Conservation (phyloP, 1,140 invertebrate species). For the Orussus abietinus region DNA sequence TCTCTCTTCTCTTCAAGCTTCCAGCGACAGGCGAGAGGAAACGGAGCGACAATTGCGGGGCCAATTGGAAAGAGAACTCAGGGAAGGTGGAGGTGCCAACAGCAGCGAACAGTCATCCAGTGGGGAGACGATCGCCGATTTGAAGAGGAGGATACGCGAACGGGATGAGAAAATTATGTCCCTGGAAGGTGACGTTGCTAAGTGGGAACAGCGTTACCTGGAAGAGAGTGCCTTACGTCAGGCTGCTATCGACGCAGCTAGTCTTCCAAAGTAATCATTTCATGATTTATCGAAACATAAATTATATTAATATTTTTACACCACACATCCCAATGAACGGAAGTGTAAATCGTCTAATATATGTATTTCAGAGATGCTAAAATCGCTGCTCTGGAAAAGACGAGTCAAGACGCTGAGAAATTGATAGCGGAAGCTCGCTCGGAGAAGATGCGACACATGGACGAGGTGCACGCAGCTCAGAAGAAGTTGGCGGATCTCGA, state of each 20-base stretch:
- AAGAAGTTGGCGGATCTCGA: constrained; percentile 81
- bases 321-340: too few species aligned
- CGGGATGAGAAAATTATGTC: constrained; percentile 78
- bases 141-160: constrained; percentile 67
- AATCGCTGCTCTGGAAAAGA: constrained; percentile 80
- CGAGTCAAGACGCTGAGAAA: constrained; percentile 81
- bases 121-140: constrained; percentile 61
- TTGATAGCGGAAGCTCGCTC: constrained; percentile 79
- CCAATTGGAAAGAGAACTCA: constrained; percentile 77
- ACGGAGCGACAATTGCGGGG: constrained; percentile 75
- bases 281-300: not conserved
- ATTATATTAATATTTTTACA: too few species aligned
- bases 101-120: constrained; percentile 35
- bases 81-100: constrained; percentile 57
- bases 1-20: constrained; percentile 76
- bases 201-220: constrained; percentile 84
- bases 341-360: constrained; percentile 7
- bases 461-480: constrained; percentile 79
- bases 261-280: constrained; percentile 71
- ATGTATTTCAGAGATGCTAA: constrained; percentile 68
- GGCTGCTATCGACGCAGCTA: constrained; percentile 79
- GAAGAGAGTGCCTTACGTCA: constrained; percentile 81
- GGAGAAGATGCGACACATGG: constrained; percentile 83
- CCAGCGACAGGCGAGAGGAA: constrained; percentile 79
- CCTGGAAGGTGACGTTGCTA: constrained; percentile 76